Percentiles rank a stretch among this genome's conserved stretches.
Conservation (phyloP, 2,797 vertebrate genomes). For the Gambusia yucatana region DNA sequence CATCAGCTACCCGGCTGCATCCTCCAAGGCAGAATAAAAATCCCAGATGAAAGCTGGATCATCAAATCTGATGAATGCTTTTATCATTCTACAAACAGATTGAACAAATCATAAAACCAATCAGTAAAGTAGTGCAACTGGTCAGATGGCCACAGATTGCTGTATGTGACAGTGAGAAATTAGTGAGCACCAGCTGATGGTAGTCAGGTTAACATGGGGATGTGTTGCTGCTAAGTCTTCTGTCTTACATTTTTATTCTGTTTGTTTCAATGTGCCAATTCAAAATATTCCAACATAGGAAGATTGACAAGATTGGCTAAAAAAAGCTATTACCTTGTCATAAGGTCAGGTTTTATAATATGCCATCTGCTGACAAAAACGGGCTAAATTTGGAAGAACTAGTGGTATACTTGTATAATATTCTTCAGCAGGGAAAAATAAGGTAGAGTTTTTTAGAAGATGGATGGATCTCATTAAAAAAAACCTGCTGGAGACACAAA, state of each 20-base stretch:
- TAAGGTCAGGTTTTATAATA: neutral
- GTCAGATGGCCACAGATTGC: neutral
- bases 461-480: neutral
- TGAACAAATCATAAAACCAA: neutral
- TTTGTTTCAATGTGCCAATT: neutral
- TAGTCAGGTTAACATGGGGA: neutral
- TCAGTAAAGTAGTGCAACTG: neutral
- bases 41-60: neutral
- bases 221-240: neutral
- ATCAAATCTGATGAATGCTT: neutral
- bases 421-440: neutral
- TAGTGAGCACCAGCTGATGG: neutral
- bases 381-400: neutral
- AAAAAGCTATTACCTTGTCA: neutral
- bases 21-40: neutral
- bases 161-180: neutral
- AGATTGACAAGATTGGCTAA: neutral
- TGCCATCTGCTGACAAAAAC: neutral
- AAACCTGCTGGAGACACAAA: neutral
- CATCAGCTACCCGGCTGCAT: neutral
- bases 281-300: neutral
- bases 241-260: neutral
- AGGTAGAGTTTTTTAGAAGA: neutral
- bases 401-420: neutral
- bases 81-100: neutral